Conservation (phyloP, 2,797 vertebrate genomes). For the Macropodus opercularis region DNA sequence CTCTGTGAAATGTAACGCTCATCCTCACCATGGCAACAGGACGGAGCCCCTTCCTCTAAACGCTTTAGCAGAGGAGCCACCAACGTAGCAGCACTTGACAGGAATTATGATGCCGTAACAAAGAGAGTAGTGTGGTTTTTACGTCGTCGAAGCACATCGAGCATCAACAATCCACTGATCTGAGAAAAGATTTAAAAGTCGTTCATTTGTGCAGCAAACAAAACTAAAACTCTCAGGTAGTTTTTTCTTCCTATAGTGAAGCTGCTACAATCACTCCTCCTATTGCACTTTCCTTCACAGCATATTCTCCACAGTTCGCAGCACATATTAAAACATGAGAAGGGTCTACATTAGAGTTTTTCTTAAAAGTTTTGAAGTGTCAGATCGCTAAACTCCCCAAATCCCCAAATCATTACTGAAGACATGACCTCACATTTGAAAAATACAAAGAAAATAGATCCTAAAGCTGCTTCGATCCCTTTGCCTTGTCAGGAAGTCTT, state of each 20-base stretch:
- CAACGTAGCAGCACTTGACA: neutral
- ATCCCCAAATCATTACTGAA: neutral
- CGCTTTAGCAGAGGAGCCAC: neutral
- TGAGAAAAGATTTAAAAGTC: neutral
- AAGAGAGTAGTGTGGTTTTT: conserved; percentile 3
- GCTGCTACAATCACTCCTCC: neutral
- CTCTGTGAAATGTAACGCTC: conserved; percentile 21
- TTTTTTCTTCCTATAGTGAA: no score
- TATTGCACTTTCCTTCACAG: no score
- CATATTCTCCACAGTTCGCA: neutral
- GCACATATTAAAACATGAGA: neutral
- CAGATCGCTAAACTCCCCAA: neutral
- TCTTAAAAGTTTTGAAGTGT: neutral
- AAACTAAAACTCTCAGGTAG: neutral
- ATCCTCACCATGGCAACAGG: conserved; percentile 59
- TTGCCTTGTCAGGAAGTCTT: no score
- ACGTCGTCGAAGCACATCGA: neutral
- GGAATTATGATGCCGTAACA: neutral
- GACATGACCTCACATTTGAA: neutral
- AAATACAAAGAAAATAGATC: no score
- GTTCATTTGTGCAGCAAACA: neutral
- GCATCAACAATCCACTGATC: neutral
- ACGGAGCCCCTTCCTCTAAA: neutral
- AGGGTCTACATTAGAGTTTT: neutral
- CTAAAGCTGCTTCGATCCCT: no score